phyloP scores from a whole-genome alignment of 2,113 vertebrate genomes.

The Piliocolobus tephrosceles region DNA sequence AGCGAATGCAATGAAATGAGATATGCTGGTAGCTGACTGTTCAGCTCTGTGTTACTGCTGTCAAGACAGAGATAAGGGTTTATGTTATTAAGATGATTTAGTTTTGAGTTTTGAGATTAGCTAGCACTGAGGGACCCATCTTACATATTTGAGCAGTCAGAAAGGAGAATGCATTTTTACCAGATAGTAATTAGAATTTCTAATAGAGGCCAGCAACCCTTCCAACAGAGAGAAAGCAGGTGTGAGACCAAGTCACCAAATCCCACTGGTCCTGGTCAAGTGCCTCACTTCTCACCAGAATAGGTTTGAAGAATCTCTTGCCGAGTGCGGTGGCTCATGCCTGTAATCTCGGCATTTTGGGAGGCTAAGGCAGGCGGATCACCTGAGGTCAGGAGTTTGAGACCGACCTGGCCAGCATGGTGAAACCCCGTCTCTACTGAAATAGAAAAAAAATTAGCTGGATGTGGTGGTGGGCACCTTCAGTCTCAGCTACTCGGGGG shows the following conservation, averaged over 20 bases:
- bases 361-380: no score
- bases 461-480: no score
- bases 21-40: neutral
- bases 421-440: no score
- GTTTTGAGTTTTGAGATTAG: slow-evolving; percentile 28
- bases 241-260: neutral
- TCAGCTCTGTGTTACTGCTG: neutral
- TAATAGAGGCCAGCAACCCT: neutral
- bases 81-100: neutral
- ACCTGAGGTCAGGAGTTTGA: no score
- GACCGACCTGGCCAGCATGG: no score
- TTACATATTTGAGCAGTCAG: neutral
- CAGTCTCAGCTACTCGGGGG: no score
- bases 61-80: neutral
- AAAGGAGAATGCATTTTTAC: neutral
- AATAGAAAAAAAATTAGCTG: no score
- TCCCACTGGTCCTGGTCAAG: neutral
- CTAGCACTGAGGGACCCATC: neutral
- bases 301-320: neutral
- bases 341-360: no score
- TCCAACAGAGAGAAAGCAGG: neutral
- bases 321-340: no score
- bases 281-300: neutral
- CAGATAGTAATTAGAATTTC: slow-evolving; percentile 1
- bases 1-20: neutral